Base-by-base conservation (phyloP, 2,113 vertebrate genomes). In the Pachypanchax playfairii region DNA sequence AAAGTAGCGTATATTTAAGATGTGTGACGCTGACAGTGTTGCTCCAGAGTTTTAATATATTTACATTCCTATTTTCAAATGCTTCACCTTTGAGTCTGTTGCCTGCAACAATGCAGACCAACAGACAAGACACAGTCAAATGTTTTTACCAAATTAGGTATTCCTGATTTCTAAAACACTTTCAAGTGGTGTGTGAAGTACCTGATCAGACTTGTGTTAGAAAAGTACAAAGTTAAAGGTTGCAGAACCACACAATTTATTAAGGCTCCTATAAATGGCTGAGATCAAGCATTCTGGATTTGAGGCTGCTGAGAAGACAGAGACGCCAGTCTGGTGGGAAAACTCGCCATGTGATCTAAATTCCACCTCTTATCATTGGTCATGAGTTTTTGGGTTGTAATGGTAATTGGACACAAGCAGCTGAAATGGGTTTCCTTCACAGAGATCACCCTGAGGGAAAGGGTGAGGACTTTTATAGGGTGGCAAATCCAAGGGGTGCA, bases 71-170 rank as follows among this genome's bases (percentile, higher is more conserved):
- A 28, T 33, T 69, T 75, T 26, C 41, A 48, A 39, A 64, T 35
- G 39, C 44, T 38, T 49, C 33, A 8, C 20, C 11, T 62, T 71
- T 68, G 44, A 33, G 22, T 36, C 63, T 50, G 26, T 28, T 35
- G 48, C n/a, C n/a, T n/a, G n/a, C n/a, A n/a, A n/a, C n/a, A 33
- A 44, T 61, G 47, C 44, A 50, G 24, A 68, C 18, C 31, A 33
- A 17, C 24, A 57, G 52, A 62, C 54, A 64, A 61, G 43, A 62
- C 14, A 10, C 17, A 44, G 24, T 58, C 65, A 57, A 56, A 71
- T 66, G 50, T 51, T 54, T 22, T 70, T 60, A 64, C 57, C 57
- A 66, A 58, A 67, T 57, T 43, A 61, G 49, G 36, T 51, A 20
- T 38, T 70, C 26, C 15, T 24, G 4, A 17, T 42, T 58, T 63